Percentiles rank a stretch among this genome's conserved stretches.
These are phyloP conservation scores for Microtus oregoni DNA, from an alignment of 2,113 vertebrate species.

Conservation along the genomic window DNA sequence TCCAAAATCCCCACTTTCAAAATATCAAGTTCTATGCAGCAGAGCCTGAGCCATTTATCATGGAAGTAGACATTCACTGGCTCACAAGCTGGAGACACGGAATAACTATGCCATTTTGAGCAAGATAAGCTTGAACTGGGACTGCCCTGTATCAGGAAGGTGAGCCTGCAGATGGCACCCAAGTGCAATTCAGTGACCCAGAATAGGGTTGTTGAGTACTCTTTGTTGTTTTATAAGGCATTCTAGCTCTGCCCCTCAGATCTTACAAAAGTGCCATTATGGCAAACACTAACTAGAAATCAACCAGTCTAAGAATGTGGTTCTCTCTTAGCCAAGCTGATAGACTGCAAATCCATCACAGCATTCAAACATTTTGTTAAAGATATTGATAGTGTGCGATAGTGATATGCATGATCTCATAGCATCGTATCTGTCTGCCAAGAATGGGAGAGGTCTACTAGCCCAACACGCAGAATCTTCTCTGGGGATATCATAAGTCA, in stretches of 20 bases:
- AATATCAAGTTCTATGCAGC: background rate
- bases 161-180: background rate
- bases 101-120: background rate
- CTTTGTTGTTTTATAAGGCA: background rate
- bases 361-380: background rate
- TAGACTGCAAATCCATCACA: background rate
- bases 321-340: background rate
- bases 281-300: background rate
- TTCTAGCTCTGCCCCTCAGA: background rate
- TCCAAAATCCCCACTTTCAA: background rate
- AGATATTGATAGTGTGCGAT: background rate
- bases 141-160: background rate
- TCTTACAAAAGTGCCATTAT: background rate
- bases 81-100: background rate
- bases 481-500: background rate
- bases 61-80: background rate
- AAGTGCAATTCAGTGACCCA: background rate
- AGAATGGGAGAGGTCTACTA: background rate
- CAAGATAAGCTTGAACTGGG: no score
- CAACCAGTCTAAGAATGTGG: background rate
- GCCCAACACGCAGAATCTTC: background rate
- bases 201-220: background rate
- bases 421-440: background rate
- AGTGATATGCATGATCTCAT: background rate
- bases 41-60: background rate